A percentile compares a stretch with the other conserved stretches of the same genome.
Conservation (phyloP, 2,113 vertebrate species). For the Lathamus discolor region DNA sequence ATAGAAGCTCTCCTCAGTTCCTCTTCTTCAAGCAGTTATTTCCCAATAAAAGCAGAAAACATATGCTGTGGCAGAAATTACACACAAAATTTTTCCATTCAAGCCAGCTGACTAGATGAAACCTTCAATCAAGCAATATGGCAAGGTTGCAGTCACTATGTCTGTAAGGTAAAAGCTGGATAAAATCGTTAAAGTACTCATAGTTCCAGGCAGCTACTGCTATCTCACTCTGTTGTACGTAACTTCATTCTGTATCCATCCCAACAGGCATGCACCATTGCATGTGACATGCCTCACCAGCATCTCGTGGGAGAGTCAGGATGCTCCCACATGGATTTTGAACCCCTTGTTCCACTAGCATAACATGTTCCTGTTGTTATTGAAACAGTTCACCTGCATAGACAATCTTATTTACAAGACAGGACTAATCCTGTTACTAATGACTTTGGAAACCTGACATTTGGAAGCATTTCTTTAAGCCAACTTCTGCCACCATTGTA, state of each 20-base stretch:
- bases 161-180: neutral
- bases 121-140: neutral
- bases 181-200: neutral
- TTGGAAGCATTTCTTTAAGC: neutral
- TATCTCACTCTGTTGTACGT: fast-evolving
- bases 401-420: neutral
- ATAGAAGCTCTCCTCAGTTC: neutral
- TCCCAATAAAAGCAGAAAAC: neutral
- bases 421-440: neutral
- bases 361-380: neutral
- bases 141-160: neutral
- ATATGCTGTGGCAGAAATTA: neutral
- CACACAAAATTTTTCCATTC: neutral
- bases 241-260: neutral
- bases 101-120: neutral
- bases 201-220: neutral
- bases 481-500: neutral
- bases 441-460: neutral
- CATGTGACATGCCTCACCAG: neutral
- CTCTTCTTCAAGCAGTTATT: neutral
- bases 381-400: neutral
- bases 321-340: neutral
- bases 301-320: neutral
- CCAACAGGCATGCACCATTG: neutral
- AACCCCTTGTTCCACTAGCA: neutral